These are phyloP conservation scores for Caracal caracal DNA, from an alignment of 2,113 vertebrate species.

Conservation along the genomic window DNA sequence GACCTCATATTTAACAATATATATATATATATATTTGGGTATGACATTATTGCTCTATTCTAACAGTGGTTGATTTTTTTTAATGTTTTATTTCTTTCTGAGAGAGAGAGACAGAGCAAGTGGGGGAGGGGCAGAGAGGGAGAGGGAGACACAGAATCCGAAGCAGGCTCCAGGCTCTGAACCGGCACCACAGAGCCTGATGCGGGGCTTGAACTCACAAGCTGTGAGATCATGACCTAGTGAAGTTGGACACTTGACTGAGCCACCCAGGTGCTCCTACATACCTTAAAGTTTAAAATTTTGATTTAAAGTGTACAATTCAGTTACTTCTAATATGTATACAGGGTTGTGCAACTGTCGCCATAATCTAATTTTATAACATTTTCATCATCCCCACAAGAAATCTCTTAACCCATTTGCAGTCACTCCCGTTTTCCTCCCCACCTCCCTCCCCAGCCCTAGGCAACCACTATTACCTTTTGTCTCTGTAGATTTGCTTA, in stretches of 20 bases:
- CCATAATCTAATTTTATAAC: neutral
- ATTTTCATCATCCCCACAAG: constrained; percentile 10
- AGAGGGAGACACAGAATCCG: too few relatives aligned
- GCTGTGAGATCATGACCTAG: too few relatives aligned
- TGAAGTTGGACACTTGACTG: too few relatives aligned
- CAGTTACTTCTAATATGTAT: neutral
- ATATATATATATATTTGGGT: neutral
- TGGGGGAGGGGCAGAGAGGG: too few relatives aligned
- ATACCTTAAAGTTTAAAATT: neutral
- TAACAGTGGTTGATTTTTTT: neutral
- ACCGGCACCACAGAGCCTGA: too few relatives aligned
- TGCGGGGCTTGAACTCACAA: too few relatives aligned
- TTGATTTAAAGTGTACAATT: neutral
- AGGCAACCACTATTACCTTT: neutral
- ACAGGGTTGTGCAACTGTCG: neutral
- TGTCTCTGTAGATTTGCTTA: neutral
- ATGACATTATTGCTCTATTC: neutral
- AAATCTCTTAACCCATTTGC: neutral
- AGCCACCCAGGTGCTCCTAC: too few relatives aligned
- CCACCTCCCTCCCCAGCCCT: neutral
- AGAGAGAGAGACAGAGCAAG: too few relatives aligned
- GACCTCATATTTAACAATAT: neutral
- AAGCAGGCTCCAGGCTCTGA: too few relatives aligned
- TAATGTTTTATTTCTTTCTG: too few relatives aligned
- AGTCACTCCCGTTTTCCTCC: neutral